Evolutionary conservation across 2,113 vertebrate genomes (phyloP).

Genomic region (Sphaerodactylus townsendi): DNA sequence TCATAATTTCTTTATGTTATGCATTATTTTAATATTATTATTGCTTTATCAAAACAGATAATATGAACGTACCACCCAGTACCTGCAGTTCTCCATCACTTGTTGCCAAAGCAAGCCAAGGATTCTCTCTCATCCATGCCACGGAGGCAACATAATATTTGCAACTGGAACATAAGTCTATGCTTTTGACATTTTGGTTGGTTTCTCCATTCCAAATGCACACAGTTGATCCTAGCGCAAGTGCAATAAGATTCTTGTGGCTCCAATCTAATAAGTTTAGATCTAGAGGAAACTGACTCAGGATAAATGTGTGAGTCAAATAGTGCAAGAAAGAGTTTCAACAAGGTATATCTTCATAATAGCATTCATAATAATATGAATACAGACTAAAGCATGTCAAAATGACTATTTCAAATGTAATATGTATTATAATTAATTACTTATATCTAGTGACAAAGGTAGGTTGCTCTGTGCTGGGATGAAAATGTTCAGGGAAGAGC

Average conservation of each 20-base stretch:
- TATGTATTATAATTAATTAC: no score
- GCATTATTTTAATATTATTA: not conserved
- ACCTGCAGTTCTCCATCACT: constrained; percentile 79
- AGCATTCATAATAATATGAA: no score
- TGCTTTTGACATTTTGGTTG: constrained; percentile 40
- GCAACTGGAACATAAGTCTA: constrained; percentile 57
- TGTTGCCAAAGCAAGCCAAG: constrained; percentile 75
- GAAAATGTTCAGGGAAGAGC: not conserved
- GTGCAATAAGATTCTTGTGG: constrained; percentile 70
- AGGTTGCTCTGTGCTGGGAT: not conserved
- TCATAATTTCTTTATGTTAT: no score
- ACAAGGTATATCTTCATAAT: not conserved
- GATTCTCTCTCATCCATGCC: constrained; percentile 76
- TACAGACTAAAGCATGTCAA: not conserved
- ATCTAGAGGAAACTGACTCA: constrained; percentile 68
- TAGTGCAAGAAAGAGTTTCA: not conserved
- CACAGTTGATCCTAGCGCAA: constrained; percentile 73
- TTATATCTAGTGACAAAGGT: not conserved
- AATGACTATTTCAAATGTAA: not conserved
- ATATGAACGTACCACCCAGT: not conserved
- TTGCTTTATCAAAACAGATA: not conserved
- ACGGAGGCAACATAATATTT: constrained; percentile 71
- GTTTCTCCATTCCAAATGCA: constrained; percentile 74
- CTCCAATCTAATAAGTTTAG: constrained; percentile 79
- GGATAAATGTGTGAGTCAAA: constrained; percentile 12